A percentile compares a stretch with the other conserved stretches of the same genome.
phyloP scores from a whole-genome alignment of 2,888 invertebrate species.

The Sesamia inferens region DNA sequence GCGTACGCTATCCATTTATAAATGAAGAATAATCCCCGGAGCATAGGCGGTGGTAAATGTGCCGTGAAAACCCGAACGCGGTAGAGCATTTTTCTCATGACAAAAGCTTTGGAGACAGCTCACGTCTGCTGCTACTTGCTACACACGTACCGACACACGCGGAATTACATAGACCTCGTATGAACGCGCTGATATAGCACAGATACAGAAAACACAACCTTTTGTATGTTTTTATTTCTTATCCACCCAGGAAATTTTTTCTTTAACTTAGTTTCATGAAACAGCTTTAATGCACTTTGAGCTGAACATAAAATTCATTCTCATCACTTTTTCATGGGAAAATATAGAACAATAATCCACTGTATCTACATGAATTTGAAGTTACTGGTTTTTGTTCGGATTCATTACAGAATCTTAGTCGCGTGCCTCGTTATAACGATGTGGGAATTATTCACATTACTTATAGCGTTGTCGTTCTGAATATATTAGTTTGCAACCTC shows the following conservation, averaged over 20 bases:
- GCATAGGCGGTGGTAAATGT: conserved; percentile 84
- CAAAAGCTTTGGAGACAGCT: conserved; percentile 82
- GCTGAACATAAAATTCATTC: conserved; percentile 43
- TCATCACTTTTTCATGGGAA: conserved; percentile 49
- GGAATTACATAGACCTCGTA: conserved; percentile 57
- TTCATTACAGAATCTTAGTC: conserved; percentile 56
- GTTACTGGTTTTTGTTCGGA: conserved; percentile 47
- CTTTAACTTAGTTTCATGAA: conserved; percentile 12
- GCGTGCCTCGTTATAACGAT: conserved; percentile 45
- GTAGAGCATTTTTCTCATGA: conserved; percentile 83
- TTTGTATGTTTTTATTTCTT: conserved; percentile 38
- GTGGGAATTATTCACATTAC: conserved; percentile 47
- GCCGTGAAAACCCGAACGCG: conserved; percentile 85
- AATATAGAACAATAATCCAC: conserved; percentile 47
- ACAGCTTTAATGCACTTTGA: conserved; percentile 17
- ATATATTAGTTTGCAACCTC: conserved; percentile 45
- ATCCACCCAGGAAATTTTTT: conserved; percentile 19
- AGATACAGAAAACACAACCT: conserved; percentile 37
- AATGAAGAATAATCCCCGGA: conserved; percentile 83
- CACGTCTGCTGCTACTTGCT: conserved; percentile 73
- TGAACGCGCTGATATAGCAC: conserved; percentile 43
- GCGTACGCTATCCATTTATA: conserved; percentile 85
- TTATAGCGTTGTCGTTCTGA: conserved; percentile 37
- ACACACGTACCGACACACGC: conserved; percentile 64
- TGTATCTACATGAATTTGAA: conserved; percentile 55